Evolutionary conservation across 2,113 vertebrate species (phyloP), one percentile per base, ranked within the genome.

Genomic region (Oreochromis niloticus): DNA sequence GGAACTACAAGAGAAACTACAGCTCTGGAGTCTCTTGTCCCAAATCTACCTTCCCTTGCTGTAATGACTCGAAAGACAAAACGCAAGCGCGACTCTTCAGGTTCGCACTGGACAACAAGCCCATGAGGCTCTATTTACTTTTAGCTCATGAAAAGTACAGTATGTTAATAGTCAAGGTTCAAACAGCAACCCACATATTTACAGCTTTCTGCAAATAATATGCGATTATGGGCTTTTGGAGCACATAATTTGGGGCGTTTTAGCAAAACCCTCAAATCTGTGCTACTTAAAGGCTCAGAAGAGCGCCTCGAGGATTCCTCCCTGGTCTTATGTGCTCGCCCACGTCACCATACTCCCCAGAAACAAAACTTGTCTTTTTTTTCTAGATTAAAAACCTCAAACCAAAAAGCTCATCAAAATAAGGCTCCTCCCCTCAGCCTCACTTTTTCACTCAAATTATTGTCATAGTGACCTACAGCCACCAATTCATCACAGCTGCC

Each of bases 391-490:
- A 88, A 90, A 59, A 85, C 41, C 27, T 46, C 30, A 79, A 56
- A 46, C 9, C 11, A 30, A 82, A 61, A 90, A 80, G 75, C 52
- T 59, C 57, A 48, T 85, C 43, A 61, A 88, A 89, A 86, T 30
- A 2, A 81, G 17, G 12, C 80, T 79, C 32, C 61, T 91, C 85
- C 75, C 61, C 63, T 88, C 81, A 55, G 80, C 66, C 22, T 81
- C 11, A 36, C 55, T 68, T 89, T 87, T 83, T 79, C 75, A 86
- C 86, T 91, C 87, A 83, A 87, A 86, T 82, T 56, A 89, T 93
- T 95, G 92, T 95, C 89, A 95, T 90, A 88, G 91, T 95, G 95
- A 96, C 95, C 95, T 88, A 94, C 85, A 96, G 94, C 89, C 90
- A 93, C 84, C 86, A 85, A 93, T 96, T 96, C 90, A 96, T 96